phyloP scores from a whole-genome alignment of 1,140 invertebrate genomes.

The Neodiprion lecontei region DNA sequence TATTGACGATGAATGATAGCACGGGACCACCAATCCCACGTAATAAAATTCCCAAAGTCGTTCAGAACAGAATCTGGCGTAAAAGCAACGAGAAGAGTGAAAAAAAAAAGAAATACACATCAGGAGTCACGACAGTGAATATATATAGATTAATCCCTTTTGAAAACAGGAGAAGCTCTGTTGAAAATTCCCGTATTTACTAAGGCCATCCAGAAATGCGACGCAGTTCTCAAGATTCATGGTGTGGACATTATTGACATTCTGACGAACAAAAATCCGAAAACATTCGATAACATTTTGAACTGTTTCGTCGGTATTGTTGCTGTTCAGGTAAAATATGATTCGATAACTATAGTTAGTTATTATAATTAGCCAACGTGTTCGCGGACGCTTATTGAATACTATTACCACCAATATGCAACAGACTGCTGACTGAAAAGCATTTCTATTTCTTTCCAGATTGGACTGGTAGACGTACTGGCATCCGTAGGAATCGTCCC shows the following conservation, averaged over 20 bases:
- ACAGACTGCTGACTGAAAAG: not conserved
- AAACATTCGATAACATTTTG: conserved; percentile 67
- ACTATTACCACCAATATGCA: not conserved
- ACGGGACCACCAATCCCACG: too few relatives aligned
- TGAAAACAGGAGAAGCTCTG: conserved; percentile 65
- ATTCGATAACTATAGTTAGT: not conserved
- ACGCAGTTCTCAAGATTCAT: conserved; percentile 63
- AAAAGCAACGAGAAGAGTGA: too few relatives aligned
- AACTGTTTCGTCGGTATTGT: conserved; percentile 77
- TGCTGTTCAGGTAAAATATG: conserved; percentile 75
- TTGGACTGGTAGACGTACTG: conserved; percentile 80
- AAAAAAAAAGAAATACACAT: too few relatives aligned
- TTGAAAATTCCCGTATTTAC: conserved; percentile 73
- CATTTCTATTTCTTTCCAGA: conserved; percentile 46
- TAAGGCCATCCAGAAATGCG: conserved; percentile 67
- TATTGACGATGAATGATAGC: not conserved
- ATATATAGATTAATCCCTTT: conserved; percentile 27
- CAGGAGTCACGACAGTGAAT: too few relatives aligned
- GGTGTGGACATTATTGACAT: conserved; percentile 70
- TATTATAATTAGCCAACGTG: too few relatives aligned
- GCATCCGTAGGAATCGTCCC: conserved; percentile 69
- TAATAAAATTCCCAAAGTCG: not conserved
- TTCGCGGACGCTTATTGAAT: too few relatives aligned
- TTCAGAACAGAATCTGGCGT: too few relatives aligned
- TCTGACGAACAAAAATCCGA: conserved; percentile 66